These are phyloP conservation scores for Sturmia bella DNA, from an alignment of 2,888 invertebrate species.

Conservation along the genomic window DNA sequence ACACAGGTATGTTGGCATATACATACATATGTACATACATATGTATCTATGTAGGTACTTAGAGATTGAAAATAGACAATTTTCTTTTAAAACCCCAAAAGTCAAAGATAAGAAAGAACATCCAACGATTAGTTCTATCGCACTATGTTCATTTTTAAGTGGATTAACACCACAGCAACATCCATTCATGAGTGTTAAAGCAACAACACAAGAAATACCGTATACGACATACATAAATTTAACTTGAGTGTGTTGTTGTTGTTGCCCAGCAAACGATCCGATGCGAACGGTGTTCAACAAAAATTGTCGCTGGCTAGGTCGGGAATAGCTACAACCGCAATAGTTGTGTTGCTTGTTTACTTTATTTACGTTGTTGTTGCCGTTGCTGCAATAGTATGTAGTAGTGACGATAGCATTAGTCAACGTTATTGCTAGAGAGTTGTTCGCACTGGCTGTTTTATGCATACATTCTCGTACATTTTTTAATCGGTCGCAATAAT, in stretches of 20 bases:
- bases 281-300: conserved; percentile 70
- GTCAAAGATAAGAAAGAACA: conserved; percentile 3
- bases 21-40: too few relatives aligned
- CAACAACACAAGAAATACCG: conserved; percentile 23
- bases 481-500: conserved; percentile 43
- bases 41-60: too few relatives aligned
- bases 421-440: conserved; percentile 14
- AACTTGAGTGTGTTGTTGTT: conserved; percentile 20
- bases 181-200: background rate
- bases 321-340: conserved; percentile 73
- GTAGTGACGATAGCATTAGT: conserved; percentile 2
- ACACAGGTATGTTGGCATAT: too few relatives aligned
- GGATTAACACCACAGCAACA: conserved; percentile 18
- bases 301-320: conserved; percentile 79
- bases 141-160: background rate
- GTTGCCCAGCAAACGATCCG: background rate
- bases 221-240: conserved; percentile 1
- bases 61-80: background rate
- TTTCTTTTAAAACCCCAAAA: conserved; percentile 8
- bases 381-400: background rate
- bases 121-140: too few relatives aligned
- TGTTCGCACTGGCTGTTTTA: conserved; percentile 14
- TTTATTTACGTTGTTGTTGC: background rate
- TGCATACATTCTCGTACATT: background rate
- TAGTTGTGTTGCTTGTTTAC: conserved; percentile 2